Evolutionary conservation across 92 coral and sea anemone genomes (phyloP).

Genomic region (Diadumene lineata): DNA sequence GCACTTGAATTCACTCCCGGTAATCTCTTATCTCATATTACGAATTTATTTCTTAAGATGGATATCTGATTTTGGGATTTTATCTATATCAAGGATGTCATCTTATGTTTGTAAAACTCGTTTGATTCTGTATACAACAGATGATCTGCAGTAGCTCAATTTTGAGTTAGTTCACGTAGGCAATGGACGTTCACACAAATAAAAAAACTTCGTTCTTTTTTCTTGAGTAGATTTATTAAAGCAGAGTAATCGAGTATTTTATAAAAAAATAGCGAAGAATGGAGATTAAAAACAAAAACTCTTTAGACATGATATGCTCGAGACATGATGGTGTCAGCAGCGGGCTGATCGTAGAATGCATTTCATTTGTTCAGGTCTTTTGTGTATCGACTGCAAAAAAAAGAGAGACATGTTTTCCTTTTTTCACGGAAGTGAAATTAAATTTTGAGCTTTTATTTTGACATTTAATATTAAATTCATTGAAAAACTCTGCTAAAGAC

Average conservation of each 20-base stretch:
- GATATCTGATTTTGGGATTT: background rate
- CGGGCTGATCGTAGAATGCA: background rate
- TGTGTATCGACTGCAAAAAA: constrained; percentile 10
- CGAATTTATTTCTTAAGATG: constrained; percentile 2
- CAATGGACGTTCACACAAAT: too few species aligned
- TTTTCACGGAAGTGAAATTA: constrained; percentile 20
- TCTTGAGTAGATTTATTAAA: background rate
- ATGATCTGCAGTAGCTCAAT: background rate
- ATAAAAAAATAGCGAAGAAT: background rate
- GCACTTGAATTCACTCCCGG: background rate
- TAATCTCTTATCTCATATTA: background rate
- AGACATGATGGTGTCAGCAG: constrained; percentile 1
- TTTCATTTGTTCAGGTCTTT: constrained; percentile 5
- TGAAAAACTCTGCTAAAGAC: background rate
- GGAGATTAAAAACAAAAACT: background rate
- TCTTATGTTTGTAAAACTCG: constrained; percentile 9
- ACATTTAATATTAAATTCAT: constrained; percentile 20
- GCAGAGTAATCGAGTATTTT: background rate
- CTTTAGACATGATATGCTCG: background rate
- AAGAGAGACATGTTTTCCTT: constrained; percentile 6
- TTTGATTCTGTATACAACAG: background rate
- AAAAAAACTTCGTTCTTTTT: too few species aligned
- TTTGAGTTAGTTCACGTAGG: constrained; percentile 2
- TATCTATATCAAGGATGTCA: background rate
- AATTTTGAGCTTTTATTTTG: constrained; percentile 24